Conservation (phyloP, 2,113 vertebrate species). For the Muscicapa adusta region DNA sequence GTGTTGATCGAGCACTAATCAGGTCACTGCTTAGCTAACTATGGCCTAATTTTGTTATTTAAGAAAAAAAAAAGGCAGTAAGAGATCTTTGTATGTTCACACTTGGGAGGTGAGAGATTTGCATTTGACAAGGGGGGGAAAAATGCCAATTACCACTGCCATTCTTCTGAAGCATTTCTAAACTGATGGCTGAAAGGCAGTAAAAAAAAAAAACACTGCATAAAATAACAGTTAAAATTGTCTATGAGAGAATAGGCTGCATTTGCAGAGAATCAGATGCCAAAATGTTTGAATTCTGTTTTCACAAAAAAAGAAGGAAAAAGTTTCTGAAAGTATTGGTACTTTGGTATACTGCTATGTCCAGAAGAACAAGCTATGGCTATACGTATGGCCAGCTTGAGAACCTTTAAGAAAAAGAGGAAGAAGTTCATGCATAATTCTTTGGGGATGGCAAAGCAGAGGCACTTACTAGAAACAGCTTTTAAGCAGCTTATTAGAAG, state of each 20-base stretch:
- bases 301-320: background rate
- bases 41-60: conserved; percentile 22
- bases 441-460: background rate
- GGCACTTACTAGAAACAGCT: background rate
- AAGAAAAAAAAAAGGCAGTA: background rate
- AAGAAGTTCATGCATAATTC: background rate
- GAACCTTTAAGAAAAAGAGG: background rate
- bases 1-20: conserved; percentile 63
- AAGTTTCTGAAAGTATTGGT: background rate
- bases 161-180: conserved; percentile 2
- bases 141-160: background rate
- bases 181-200: background rate
- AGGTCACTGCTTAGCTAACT: conserved; percentile 55
- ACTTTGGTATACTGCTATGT: background rate
- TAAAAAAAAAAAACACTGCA: background rate
- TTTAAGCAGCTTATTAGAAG: conserved; percentile 44
- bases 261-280: background rate
- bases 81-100: conserved; percentile 3
- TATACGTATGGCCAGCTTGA: background rate
- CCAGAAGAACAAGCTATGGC: background rate
- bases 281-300: background rate
- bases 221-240: background rate
- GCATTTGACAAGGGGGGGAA: background rate
- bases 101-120: conserved; percentile 19
- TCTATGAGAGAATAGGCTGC: background rate